These are phyloP conservation scores for Colistium nudipinnis DNA, from an alignment of 2,113 vertebrate genomes.

Conservation along the genomic window DNA sequence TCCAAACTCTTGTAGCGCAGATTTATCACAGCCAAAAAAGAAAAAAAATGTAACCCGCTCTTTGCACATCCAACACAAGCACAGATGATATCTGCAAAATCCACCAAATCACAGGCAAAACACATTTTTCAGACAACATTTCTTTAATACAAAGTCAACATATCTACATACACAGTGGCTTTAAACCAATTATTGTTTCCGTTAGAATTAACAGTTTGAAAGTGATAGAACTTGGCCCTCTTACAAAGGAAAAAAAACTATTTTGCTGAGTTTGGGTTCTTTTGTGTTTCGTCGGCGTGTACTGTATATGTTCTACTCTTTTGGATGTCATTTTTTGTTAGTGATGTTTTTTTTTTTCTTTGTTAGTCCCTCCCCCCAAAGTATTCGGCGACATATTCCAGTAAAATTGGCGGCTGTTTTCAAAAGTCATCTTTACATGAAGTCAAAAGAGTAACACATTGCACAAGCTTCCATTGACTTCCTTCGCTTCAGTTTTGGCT, in stretches of 20 bases:
- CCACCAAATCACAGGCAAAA: slow-evolving; percentile 34
- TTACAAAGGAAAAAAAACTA: slow-evolving; percentile 83
- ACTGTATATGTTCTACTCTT: slow-evolving; percentile 66
- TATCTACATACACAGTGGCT: slow-evolving; percentile 99
- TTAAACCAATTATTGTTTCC: slow-evolving; percentile 92
- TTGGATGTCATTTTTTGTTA: slow-evolving; percentile 56
- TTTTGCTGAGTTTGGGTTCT: slow-evolving; percentile 74
- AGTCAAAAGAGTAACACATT: slow-evolving; percentile 74
- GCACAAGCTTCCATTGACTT: slow-evolving; percentile 70
- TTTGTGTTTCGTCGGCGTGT: slow-evolving; percentile 62
- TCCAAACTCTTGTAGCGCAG: not conserved
- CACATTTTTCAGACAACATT: slow-evolving; percentile 89
- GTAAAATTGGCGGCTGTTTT: slow-evolving; percentile 68
- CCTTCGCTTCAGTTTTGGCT: slow-evolving; percentile 55
- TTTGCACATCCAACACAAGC: slow-evolving; percentile 3
- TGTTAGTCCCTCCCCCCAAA: slow-evolving; percentile 39
- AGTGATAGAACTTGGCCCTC: slow-evolving; percentile 89
- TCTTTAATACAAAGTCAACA: slow-evolving; percentile 99
- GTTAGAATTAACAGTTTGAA: slow-evolving; percentile 92
- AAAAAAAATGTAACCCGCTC: slow-evolving; percentile 3
- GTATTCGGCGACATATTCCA: slow-evolving; percentile 56
- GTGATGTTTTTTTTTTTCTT: slow-evolving; percentile 32
- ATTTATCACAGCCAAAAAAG: not conserved
- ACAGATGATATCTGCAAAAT: not conserved
- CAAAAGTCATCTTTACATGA: slow-evolving; percentile 71